Evolutionary conservation across 2,888 invertebrate genomes (phyloP), one percentile per base, ranked within the genome.

Genomic region (Dasysyrphus tricinctus): DNA sequence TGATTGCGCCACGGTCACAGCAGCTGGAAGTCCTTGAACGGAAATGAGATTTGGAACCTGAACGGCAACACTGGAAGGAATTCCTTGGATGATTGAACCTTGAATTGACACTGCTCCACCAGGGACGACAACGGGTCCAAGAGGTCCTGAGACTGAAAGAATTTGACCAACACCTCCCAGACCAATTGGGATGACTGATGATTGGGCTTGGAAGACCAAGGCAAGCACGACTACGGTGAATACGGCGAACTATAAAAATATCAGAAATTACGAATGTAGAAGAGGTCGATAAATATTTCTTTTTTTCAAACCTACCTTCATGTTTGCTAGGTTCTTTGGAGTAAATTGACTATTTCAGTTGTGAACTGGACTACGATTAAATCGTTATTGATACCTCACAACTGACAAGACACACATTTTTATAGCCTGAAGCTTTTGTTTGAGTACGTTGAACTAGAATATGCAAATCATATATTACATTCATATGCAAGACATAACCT

Each of bases 161-260:
- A 72, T 0, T 51, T 78, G 86, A 4, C 85, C 81, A 57, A 69
- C 56, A 59, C 75, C 75, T 16, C 78, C 81, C 49, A 80, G 39
- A 2, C 65, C 57, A 14, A 84, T 32, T 37, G 77, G 77, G n/a
- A 80, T 67, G 49, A 72, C 34, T 2, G 86, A 86, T 0, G 86
- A 82, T 5, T 86, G 70, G 16, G 79, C 82, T 32, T 37, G 47
- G 39, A 82, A 65, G 19, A 65, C 79, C 65, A 86, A 54, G 14
- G 86, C 86, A 67, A 86, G 61, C 67, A 82, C 75, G 75, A 86
- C 86, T 86, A 82, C 82, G 75, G 86, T 59, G 39, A 86, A 70
- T 12, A 86, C 59, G 74, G 72, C 86, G 82, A 86, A 86, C 86
- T 86, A 47, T n/a, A 2, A 44, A 44, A 44, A n/a, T n/a, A n/a